Percentiles rank a stretch among this genome's conserved stretches.
These are phyloP conservation scores for Epinotia bilunana DNA, from an alignment of 2,888 invertebrate species.

Conservation along the genomic window DNA sequence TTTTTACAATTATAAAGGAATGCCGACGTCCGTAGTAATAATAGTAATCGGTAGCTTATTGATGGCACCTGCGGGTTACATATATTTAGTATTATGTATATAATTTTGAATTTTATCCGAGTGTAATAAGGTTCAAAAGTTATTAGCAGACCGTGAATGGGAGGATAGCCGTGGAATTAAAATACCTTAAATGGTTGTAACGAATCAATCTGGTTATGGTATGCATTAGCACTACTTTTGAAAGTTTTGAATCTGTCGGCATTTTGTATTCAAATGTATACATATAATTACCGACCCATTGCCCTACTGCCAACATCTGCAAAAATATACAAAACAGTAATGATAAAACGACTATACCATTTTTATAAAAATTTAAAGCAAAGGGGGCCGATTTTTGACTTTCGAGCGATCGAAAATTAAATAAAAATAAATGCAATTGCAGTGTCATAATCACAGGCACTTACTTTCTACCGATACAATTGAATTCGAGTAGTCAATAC, in stretches of 20 bases:
- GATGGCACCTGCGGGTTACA: conserved; percentile 61
- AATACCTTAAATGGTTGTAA: conserved; percentile 21
- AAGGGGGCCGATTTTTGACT: no score
- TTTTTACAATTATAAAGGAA: conserved; percentile 51
- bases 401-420: no score
- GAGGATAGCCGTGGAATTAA: conserved; percentile 14
- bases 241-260: background rate
- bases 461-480: no score
- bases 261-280: background rate
- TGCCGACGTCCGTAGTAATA: conserved; percentile 51
- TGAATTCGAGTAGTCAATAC: no score
- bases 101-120: background rate
- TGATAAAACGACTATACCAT: no score
- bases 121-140: background rate
- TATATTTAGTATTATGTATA: background rate
- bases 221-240: background rate
- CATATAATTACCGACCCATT: no score
- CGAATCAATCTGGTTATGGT: conserved; percentile 19
- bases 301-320: no score
- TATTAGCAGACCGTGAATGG: background rate
- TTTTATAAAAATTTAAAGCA: no score
- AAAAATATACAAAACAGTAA: no score
- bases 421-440: no score
- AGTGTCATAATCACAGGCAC: no score
- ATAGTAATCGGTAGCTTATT: conserved; percentile 55